Evolutionary conservation across 2,797 vertebrate species (phyloP).

Genomic region (Loris lydekkerianus): DNA sequence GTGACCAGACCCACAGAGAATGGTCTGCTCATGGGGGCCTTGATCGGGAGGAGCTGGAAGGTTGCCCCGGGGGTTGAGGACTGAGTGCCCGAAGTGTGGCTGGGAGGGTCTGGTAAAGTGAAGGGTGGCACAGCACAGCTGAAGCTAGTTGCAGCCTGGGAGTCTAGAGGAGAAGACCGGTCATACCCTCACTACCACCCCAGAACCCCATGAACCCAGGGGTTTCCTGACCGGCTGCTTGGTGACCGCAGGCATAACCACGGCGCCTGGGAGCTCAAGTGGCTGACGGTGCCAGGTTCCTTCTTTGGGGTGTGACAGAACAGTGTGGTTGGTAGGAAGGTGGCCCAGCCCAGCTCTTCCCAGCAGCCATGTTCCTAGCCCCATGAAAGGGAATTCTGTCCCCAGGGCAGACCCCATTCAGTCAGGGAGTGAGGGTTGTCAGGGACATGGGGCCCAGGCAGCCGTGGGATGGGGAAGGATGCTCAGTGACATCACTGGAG

Average conservation of each 20-base stretch:
- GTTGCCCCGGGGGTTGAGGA: background rate
- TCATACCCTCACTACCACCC: constrained; percentile 52
- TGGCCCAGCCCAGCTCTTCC: background rate
- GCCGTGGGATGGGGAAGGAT: background rate
- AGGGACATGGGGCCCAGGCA: background rate
- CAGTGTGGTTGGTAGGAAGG: constrained; percentile 71
- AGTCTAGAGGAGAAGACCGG: background rate
- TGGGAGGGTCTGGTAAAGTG: accelerated
- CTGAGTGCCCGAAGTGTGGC: accelerated
- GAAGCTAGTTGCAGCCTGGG: background rate
- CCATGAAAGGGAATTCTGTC: background rate
- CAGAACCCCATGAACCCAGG: constrained; percentile 75
- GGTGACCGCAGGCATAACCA: constrained; percentile 84
- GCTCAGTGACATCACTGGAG: background rate
- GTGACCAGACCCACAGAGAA: accelerated
- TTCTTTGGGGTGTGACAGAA: constrained; percentile 72
- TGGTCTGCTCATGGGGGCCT: too few relatives aligned
- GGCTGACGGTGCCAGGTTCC: constrained; percentile 78
- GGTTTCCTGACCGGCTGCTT: constrained; percentile 81
- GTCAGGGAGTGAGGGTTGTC: background rate
- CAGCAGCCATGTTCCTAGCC: background rate
- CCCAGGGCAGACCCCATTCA: background rate
- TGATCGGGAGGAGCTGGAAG: background rate
- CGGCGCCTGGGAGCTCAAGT: constrained; percentile 76
- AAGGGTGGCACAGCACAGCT: background rate